phyloP scores from a whole-genome alignment of 2,113 vertebrate species.

The Hyaena hyaena region DNA sequence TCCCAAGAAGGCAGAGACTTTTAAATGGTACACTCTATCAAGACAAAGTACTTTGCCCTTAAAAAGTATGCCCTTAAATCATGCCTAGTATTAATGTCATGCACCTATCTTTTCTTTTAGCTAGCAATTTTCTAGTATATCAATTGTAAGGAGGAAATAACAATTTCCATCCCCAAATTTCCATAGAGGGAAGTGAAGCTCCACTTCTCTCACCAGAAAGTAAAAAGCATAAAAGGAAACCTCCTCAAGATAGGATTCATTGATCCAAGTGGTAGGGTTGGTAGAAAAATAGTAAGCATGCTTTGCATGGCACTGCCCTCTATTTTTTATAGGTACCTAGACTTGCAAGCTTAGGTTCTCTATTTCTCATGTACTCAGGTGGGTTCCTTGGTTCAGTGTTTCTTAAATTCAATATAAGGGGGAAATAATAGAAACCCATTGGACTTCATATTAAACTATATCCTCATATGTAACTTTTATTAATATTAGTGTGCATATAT shows the following conservation, averaged over 20 bases:
- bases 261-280: background rate
- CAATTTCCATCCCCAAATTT: background rate
- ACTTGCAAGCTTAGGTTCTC: background rate
- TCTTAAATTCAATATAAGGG: background rate
- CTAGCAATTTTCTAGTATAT: background rate
- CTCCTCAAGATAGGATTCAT: background rate
- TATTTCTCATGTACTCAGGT: background rate
- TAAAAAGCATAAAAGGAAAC: background rate
- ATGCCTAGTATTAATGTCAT: background rate
- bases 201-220: background rate
- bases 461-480: background rate
- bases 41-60: background rate
- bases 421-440: background rate
- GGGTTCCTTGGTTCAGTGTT: background rate
- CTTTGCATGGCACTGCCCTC: background rate
- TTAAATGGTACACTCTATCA: background rate
- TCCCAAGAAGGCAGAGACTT: too few relatives aligned
- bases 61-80: background rate
- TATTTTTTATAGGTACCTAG: background rate
- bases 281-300: background rate
- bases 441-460: background rate
- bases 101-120: background rate
- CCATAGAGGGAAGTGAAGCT: background rate
- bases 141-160: background rate
- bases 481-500: background rate